Evolutionary conservation across 2,888 invertebrate species (phyloP), one percentile per base, ranked within the genome.

Genomic region (Acrocera orbiculus): DNA sequence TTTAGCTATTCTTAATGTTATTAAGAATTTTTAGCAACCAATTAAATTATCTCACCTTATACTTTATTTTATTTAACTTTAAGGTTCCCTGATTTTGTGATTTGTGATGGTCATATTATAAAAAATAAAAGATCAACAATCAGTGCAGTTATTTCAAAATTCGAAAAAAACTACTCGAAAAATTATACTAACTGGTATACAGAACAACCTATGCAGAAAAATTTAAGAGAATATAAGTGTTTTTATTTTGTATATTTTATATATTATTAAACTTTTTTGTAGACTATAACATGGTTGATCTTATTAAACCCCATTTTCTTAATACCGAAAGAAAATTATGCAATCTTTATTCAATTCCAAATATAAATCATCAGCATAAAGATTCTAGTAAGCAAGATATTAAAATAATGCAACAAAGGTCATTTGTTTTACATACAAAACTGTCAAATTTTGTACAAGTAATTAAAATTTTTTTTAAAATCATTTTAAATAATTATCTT

Each of bases 131-230:
- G 73, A 44, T 76, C 82, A 0, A 69, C 73, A 2, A 61, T 83
- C 9, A 76, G 79, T 2, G 68, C 75, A 35, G 71, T 76, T 2
- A 74, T 90, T 61, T 73, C 72, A 34, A 62, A 71, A 48, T 73
- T 92, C 7, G n/a, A n/a, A n/a, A n/a, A 66, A 60, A 38, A 83
- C 86, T 0, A 65, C 61, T 31, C 61, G 87, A 14, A 61, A 87
- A 22, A 76, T 92, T 22, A 73, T 86, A 7, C 61, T 90, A 19
- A 92, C 90, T 0, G 90, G 90, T 30, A 93, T 92, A 1, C n/a
- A n/a, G n/a, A n/a, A n/a, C n/a, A n/a, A n/a, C 92, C 92, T 0
- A 68, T 92, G 54, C 92, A 92, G 62, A 92, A 92, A 54, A 89
- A 89, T 57, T 63, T 87, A 14, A 65, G 70, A 47, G 86, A 86